Percentiles rank a stretch among this genome's conserved stretches.
Conservation (phyloP, 2,113 vertebrate genomes). For the Brachyhypopomus occidentalis region DNA sequence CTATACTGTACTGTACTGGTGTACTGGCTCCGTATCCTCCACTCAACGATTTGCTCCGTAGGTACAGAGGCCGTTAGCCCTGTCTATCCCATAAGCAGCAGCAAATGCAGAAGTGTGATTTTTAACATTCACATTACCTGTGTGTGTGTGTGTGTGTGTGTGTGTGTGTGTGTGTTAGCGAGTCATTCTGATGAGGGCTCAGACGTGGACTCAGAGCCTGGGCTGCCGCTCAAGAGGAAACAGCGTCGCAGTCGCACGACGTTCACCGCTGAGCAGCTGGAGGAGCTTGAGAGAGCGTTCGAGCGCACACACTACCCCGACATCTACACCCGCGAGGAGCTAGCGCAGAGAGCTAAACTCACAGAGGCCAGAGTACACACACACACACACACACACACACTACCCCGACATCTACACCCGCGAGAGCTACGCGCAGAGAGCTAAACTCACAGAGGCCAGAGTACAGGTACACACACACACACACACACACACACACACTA, state of each 20-base stretch:
- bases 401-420: too few relatives aligned
- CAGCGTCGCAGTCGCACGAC: slow-evolving; percentile 95
- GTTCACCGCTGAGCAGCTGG: slow-evolving; percentile 95
- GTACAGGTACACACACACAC: too few relatives aligned
- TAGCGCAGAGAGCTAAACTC: slow-evolving; percentile 95
- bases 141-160: slow-evolving; percentile 54
- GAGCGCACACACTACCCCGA: slow-evolving; percentile 98
- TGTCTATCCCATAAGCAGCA: neutral
- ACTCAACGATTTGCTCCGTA: too few relatives aligned
- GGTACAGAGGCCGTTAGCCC: too few relatives aligned
- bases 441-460: too few relatives aligned
- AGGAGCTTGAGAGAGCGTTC: slow-evolving; percentile 95
- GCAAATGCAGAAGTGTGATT: neutral
- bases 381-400: slow-evolving; percentile 55
- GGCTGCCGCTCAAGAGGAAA: slow-evolving; percentile 94
- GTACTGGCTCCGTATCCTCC: too few relatives aligned
- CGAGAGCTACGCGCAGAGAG: too few relatives aligned
- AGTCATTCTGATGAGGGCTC: slow-evolving; percentile 96
- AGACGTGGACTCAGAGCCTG: slow-evolving; percentile 96
- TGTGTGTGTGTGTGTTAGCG: slow-evolving; percentile 67
- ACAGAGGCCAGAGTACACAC: slow-evolving; percentile 98
- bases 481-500: too few relatives aligned
- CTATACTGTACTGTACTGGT: too few relatives aligned
- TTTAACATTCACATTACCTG: slow-evolving; percentile 23
- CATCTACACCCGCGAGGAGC: slow-evolving; percentile 97